phyloP scores from a whole-genome alignment of 2,113 vertebrate genomes.

The Psilopogon haemacephalus region DNA sequence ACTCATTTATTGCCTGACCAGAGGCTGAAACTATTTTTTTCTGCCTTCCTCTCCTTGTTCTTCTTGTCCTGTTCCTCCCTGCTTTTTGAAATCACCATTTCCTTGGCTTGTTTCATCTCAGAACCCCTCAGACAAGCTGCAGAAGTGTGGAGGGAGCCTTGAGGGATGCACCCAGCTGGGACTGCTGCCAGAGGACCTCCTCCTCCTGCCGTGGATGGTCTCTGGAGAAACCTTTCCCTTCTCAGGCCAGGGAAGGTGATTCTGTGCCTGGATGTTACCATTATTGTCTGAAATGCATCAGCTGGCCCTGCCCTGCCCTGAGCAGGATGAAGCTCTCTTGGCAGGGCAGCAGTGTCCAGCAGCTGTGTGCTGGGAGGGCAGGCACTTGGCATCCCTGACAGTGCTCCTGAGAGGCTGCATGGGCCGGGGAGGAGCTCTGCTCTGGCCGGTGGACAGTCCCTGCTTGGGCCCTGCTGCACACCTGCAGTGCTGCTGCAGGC shows the following conservation, averaged over 20 bases:
- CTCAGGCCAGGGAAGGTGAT: background rate
- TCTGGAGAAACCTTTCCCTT: background rate
- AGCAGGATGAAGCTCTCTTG: background rate
- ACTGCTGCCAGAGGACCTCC: background rate
- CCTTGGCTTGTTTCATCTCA: background rate
- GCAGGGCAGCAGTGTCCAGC: background rate
- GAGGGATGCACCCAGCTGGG: background rate
- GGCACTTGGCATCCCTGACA: background rate
- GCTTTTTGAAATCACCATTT: fast-evolving
- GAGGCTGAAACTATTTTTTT: background rate
- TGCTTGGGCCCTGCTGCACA: no score
- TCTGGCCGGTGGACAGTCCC: no score
- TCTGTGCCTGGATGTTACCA: fast-evolving
- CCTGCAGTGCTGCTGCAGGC: no score
- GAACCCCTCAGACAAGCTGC: background rate
- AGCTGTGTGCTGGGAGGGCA: background rate
- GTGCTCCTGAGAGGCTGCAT: background rate
- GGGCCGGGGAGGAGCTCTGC: background rate
- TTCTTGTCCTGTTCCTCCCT: fast-evolving
- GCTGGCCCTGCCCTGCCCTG: background rate
- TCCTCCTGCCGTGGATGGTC: background rate
- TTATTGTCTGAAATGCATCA: background rate
- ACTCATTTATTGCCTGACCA: background rate
- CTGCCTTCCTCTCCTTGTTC: background rate
- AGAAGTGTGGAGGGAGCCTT: background rate